Percentiles rank a stretch among this genome's conserved stretches.
phyloP scores from a whole-genome alignment of 2,888 invertebrate species.

The Hyposoter didymator region DNA sequence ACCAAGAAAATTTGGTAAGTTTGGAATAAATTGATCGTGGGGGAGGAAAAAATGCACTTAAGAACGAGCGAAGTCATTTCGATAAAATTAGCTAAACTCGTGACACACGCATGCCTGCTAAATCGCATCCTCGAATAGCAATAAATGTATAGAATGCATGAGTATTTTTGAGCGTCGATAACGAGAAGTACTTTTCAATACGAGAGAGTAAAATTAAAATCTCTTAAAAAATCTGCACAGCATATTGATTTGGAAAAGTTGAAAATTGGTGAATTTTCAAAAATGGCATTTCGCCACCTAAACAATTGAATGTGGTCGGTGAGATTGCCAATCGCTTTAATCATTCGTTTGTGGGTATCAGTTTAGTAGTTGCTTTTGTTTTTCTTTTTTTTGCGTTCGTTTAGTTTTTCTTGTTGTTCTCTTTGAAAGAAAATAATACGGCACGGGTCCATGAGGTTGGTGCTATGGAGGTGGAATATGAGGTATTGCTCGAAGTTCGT shows the following conservation, averaged over 20 bases:
- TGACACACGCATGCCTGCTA: not conserved
- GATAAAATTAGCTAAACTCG: not conserved
- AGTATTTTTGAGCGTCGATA: slow-evolving; percentile 11
- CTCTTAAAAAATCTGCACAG: slow-evolving; percentile 12
- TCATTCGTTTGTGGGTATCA: slow-evolving; percentile 28
- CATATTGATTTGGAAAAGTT: not conserved
- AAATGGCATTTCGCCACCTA: slow-evolving; percentile 1
- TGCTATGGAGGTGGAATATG: slow-evolving; percentile 84
- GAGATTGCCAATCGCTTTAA: not conserved
- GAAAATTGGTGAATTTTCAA: not conserved
- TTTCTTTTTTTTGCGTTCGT: not conserved
- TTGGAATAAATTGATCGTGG: not conserved
- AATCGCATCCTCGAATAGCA: not conserved
- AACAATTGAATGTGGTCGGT: not conserved
- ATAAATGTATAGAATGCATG: not conserved
- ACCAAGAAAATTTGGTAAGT: not conserved
- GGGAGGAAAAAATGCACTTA: not conserved
- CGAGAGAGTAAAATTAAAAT: not conserved
- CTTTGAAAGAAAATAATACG: slow-evolving; percentile 62
- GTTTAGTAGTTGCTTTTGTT: not conserved
- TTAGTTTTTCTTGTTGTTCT: slow-evolving; percentile 40
- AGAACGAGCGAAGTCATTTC: not conserved
- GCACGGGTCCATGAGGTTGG: slow-evolving; percentile 77
- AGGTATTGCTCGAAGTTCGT: slow-evolving; percentile 82
- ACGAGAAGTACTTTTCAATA: not conserved